These are phyloP conservation scores for Rhinella marina DNA, from an alignment of 2,797 vertebrate species.

Conservation along the genomic window DNA sequence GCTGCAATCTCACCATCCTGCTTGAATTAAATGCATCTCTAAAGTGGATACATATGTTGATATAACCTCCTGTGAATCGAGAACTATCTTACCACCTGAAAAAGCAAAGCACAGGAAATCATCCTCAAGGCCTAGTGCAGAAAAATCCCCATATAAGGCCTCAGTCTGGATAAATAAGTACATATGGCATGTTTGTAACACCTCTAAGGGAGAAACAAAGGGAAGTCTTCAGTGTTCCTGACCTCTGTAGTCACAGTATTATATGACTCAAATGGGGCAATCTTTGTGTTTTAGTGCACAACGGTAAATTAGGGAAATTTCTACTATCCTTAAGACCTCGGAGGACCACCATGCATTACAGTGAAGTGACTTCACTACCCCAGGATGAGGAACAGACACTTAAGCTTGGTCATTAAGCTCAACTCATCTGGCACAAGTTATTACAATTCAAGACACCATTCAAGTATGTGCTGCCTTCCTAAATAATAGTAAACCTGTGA, in stretches of 20 bases:
- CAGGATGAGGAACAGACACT: conserved; percentile 23
- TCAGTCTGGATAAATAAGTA: conserved; percentile 59
- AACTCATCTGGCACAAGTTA: conserved; percentile 28
- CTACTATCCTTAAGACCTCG: background rate
- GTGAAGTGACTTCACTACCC: background rate
- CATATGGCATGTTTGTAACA: conserved; percentile 63
- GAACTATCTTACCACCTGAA: conserved; percentile 61
- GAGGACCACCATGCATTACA: conserved; percentile 37
- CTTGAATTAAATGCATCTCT: conserved; percentile 4
- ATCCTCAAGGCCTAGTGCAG: conserved; percentile 46
- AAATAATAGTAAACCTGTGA: conserved; percentile 29
- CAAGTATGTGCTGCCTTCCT: background rate
- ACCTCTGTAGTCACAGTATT: conserved; percentile 60
- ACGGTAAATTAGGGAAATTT: conserved; percentile 18
- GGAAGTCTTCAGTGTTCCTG: conserved; percentile 40
- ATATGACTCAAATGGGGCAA: conserved; percentile 3
- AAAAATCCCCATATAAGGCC: conserved; percentile 48
- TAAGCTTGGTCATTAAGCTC: conserved; percentile 28
- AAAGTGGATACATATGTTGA: conserved; percentile 46
- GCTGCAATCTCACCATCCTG: background rate
- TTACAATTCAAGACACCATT: background rate
- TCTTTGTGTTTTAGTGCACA: background rate
- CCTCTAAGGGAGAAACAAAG: conserved; percentile 58
- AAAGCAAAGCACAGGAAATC: conserved; percentile 65
- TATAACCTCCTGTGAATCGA: conserved; percentile 36